Percentiles rank a stretch among this genome's conserved stretches.
Conservation (phyloP, 2,888 invertebrate species). For the Eupithecia insigniata region DNA sequence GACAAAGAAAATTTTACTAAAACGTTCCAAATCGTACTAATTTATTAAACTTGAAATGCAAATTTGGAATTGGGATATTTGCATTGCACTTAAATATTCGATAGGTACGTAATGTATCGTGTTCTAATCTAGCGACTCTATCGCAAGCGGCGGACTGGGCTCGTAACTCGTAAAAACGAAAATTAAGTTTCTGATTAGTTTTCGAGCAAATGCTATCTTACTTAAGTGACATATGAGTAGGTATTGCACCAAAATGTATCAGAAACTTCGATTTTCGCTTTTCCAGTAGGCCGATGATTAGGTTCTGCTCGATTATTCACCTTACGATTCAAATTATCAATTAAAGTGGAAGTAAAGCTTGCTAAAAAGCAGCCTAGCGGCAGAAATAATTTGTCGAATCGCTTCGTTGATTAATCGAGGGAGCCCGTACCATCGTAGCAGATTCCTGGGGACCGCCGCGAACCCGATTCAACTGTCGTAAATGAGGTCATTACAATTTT, state of each 20-base stretch:
- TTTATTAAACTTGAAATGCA: slow-evolving; percentile 61
- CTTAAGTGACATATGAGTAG: too few species aligned
- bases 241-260: too few species aligned
- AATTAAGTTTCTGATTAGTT: too few species aligned
- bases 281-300: background rate
- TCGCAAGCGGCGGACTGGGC: slow-evolving; percentile 38
- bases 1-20: slow-evolving; percentile 34
- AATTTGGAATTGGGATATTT: slow-evolving; percentile 54
- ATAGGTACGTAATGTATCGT: slow-evolving; percentile 55
- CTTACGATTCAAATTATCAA: background rate
- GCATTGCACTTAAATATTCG: slow-evolving; percentile 62
- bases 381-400: background rate
- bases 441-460: slow-evolving; percentile 38
- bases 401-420: slow-evolving; percentile 10
- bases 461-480: slow-evolving; percentile 55
- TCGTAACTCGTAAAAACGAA: too few species aligned
- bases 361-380: background rate
- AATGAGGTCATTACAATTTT: slow-evolving; percentile 75
- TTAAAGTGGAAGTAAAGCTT: background rate
- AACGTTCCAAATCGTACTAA: slow-evolving; percentile 24
- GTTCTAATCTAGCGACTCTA: slow-evolving; percentile 77
- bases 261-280: too few species aligned
- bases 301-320: slow-evolving; percentile 3
- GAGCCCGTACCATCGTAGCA: slow-evolving; percentile 2
- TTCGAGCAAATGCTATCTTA: too few species aligned